Percentiles rank a stretch among this genome's conserved stretches.
Evolutionary conservation across 2,113 vertebrate species (phyloP).

Genomic region (Fulmarus glacialis): DNA sequence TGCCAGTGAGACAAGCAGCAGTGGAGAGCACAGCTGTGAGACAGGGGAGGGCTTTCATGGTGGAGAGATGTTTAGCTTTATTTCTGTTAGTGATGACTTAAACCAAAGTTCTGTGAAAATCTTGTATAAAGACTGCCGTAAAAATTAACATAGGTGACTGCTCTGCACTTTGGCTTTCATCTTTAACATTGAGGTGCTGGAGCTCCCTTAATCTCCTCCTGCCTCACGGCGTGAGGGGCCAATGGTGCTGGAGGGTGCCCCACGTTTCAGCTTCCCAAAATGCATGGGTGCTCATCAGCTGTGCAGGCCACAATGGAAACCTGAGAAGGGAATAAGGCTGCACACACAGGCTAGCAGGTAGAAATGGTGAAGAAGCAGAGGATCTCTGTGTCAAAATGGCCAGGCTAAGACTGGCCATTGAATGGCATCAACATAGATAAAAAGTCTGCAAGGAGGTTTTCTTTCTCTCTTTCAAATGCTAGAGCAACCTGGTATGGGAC

Average conservation of each 20-base stretch:
- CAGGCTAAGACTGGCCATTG: not conserved
- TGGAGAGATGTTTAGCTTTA: not conserved
- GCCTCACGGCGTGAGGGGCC: not conserved
- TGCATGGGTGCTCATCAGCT: not conserved
- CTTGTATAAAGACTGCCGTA: not conserved
- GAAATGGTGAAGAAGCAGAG: not conserved
- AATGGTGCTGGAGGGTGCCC: fast-evolving
- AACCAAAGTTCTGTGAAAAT: not conserved
- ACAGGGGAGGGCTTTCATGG: fast-evolving
- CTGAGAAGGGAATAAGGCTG: not conserved
- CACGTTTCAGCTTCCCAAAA: not conserved
- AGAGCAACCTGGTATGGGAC: not conserved
- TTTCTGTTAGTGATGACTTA: not conserved
- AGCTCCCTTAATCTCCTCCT: not conserved
- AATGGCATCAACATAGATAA: too few species aligned
- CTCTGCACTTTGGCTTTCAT: not conserved
- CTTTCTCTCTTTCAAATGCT: not conserved
- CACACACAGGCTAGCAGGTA: fast-evolving
- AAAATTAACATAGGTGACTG: not conserved
- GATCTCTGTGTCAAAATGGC: not conserved
- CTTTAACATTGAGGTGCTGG: not conserved
- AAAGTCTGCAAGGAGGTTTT: not conserved
- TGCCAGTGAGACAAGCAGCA: not conserved
- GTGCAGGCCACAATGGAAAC: fast-evolving
- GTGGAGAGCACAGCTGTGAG: not conserved